Percentiles rank a stretch among this genome's conserved stretches.
These are phyloP conservation scores for Odontomachus brunneus DNA, from an alignment of 1,140 invertebrate species.

Conservation along the genomic window DNA sequence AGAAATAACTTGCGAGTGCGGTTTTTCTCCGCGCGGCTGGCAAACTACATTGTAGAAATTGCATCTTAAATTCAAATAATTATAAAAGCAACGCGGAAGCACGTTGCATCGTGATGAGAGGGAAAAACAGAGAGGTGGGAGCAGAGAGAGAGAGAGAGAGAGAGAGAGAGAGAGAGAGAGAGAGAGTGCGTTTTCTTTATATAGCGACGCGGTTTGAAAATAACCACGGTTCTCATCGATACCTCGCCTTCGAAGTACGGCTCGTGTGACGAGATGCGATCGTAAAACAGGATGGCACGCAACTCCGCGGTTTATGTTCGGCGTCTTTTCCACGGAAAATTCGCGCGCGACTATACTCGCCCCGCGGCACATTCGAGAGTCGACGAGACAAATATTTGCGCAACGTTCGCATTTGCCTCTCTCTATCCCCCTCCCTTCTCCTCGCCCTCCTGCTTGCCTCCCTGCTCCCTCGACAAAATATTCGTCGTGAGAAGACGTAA, in stretches of 20 bases:
- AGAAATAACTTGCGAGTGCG: background rate
- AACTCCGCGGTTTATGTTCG: background rate
- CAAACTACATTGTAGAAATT: conserved; percentile 27
- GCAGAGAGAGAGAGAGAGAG: too few relatives aligned
- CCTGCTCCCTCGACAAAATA: conserved; percentile 20
- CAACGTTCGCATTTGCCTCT: conserved; percentile 2
- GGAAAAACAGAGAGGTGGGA: too few relatives aligned
- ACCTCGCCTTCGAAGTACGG: background rate
- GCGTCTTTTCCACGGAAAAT: conserved; percentile 26
- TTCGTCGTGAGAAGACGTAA: conserved; percentile 49
- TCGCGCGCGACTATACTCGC: conserved; percentile 21
- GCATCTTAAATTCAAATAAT: background rate
- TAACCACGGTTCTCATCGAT: background rate
- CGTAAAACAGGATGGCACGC: background rate
- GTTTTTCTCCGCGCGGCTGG: background rate
- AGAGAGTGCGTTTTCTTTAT: background rate
- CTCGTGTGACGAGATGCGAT: background rate
- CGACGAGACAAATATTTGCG: conserved; percentile 59
- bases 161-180: too few relatives aligned
- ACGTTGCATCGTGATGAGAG: background rate
- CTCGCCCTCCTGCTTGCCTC: too few relatives aligned
- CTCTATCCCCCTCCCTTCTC: too few relatives aligned
- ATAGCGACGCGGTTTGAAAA: background rate
- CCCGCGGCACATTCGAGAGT: conserved; percentile 28
- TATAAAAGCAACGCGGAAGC: conserved; percentile 15